Percentiles rank a stretch among this genome's conserved stretches.
These are phyloP conservation scores for Astropecten irregularis DNA, from an alignment of 53 echinoderm and acorn worm genomes.

Conservation along the genomic window DNA sequence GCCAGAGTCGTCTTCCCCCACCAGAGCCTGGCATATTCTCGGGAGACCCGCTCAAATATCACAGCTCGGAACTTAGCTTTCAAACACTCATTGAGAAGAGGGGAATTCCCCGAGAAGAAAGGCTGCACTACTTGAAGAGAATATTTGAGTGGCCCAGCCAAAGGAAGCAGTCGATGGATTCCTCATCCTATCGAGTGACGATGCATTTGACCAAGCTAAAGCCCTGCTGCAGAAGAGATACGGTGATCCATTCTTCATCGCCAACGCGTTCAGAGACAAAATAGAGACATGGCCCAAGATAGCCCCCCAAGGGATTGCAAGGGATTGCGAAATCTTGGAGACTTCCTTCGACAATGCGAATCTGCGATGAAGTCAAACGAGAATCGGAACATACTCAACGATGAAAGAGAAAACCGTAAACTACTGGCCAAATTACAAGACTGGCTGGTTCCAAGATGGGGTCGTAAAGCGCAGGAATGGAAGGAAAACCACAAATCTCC, in stretches of 20 bases:
- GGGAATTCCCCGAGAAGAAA: conserved; percentile 33
- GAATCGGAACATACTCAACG: conserved; percentile 20
- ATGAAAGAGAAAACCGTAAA: conserved; percentile 56
- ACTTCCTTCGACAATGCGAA: conserved; percentile 27
- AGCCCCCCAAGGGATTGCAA: conserved; percentile 17
- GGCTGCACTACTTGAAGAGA: conserved; percentile 63
- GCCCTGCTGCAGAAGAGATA: conserved; percentile 30
- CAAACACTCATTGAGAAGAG: conserved; percentile 51
- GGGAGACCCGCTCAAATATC: conserved; percentile 62
- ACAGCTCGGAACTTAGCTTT: conserved; percentile 56
- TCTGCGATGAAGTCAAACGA: conserved; percentile 30
- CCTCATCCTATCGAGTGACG: conserved; percentile 41
- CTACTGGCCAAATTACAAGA: conserved; percentile 46
- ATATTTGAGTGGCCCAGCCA: conserved; percentile 61
- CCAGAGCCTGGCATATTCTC: conserved; percentile 62
- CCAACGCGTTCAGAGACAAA: conserved; percentile 39
- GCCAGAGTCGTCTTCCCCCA: conserved; percentile 18
- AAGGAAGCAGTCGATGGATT: conserved; percentile 54
- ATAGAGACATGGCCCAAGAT: conserved; percentile 50
- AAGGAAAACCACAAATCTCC: conserved; percentile 42
- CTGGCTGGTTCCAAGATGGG: conserved; percentile 49
- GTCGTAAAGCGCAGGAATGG: conserved; percentile 4
- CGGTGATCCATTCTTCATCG: conserved; percentile 49
- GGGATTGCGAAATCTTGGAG: conserved; percentile 11
- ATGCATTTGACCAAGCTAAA: conserved; percentile 47